Base-by-base conservation (phyloP, 2,888 invertebrate species). In the Drosophila trichaetosa region DNA sequence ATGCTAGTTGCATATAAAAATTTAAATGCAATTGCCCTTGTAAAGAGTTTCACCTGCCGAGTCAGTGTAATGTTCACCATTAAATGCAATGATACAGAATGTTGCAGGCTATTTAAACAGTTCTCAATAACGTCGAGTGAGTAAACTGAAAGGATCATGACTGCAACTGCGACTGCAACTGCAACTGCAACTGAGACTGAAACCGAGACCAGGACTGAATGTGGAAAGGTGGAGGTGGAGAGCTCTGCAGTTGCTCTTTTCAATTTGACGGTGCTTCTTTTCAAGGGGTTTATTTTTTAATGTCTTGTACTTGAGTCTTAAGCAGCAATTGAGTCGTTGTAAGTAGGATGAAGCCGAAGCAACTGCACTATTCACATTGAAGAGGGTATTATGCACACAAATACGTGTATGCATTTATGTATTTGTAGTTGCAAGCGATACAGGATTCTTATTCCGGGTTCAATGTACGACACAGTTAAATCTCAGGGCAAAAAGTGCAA, bases 81-180 rank as follows among this genome's bases (percentile, higher is more conserved):
- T 73, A 82, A 85, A 67, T 59, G 72, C 64, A 76, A 73, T 69
- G 67, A 36, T 54, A 58, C 36, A 57, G 56, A 40, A 60, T 29
- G 64, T 73, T 73, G 65, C 57, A 40, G 6, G 57, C 78, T 67
- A 83, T 74, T 86, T 88, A 88, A 84, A 80, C 63, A 57, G 64
- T 54, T 73, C 76, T 88, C 88, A 88, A 86, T 78, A 87, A 83
- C 69, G 71, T 21, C 52, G 66, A 69, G 64, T 34, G 54, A 33
- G 46, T 54, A 58, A 57, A 58, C 27, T 16, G n/a, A 16, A 40
- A 29, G n/a, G 21, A 49, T 18, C 3, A 4, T 0, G 3, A 24
- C 16, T 13, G 21, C 21, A 0, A 4, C 24, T 4, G 46, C 21
- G 7, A 7, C 21, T 21, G 13, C 13, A 7, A 13, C 42, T 42